Evolutionary conservation across 2,797 vertebrate genomes (phyloP).

Genomic region (Pseudomugil tenellus): DNA sequence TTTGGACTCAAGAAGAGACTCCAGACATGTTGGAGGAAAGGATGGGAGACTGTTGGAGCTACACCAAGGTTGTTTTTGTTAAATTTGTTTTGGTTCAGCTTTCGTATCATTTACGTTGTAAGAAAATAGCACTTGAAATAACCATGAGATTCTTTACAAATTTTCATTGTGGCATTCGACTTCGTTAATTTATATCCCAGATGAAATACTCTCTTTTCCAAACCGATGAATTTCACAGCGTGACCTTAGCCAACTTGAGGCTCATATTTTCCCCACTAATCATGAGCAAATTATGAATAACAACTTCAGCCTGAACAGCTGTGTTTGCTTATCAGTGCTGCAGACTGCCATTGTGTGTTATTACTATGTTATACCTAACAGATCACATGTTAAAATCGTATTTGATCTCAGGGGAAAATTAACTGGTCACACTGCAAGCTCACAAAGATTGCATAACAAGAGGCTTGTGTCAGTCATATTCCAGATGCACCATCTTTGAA

Average conservation of each 20-base stretch:
- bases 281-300: slow-evolving; percentile 48
- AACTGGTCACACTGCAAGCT: neutral
- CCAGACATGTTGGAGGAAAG: slow-evolving; percentile 78
- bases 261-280: slow-evolving; percentile 58
- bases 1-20: slow-evolving; percentile 17
- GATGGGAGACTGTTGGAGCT: slow-evolving; percentile 82
- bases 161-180: neutral
- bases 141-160: neutral
- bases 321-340: slow-evolving; percentile 61
- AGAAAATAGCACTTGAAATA: neutral
- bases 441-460: neutral
- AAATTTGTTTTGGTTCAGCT: slow-evolving; percentile 3
- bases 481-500: neutral
- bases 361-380: slow-evolving; percentile 16
- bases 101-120: slow-evolving; percentile 1
- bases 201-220: slow-evolving; percentile 27
- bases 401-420: neutral
- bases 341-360: slow-evolving; percentile 15
- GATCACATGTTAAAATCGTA: slow-evolving; percentile 8
- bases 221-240: slow-evolving; percentile 32
- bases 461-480: neutral
- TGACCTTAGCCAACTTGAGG: slow-evolving; percentile 48
- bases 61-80: slow-evolving; percentile 68
- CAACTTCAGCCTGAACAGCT: slow-evolving; percentile 57
- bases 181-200: slow-evolving; percentile 12